phyloP scores from a whole-genome alignment of 2,797 vertebrate genomes.

The Leuciscus waleckii region DNA sequence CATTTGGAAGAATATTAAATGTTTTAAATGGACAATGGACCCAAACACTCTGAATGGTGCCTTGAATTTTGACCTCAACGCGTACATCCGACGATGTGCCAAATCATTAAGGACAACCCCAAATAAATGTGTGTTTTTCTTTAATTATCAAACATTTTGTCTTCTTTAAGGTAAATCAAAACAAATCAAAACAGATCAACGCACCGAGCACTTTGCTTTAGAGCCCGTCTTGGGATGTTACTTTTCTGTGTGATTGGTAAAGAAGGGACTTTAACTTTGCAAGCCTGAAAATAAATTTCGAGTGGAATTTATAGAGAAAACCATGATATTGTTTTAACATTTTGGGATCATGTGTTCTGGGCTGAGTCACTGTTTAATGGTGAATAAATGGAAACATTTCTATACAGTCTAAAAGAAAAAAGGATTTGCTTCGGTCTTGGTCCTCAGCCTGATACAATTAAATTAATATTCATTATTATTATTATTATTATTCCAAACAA shows the following conservation, averaged over 20 bases:
- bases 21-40: slow-evolving; percentile 90
- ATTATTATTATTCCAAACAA: neutral
- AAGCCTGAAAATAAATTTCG: neutral
- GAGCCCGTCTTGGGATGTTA: neutral
- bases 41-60: slow-evolving; percentile 89
- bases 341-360: slow-evolving; percentile 1
- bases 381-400: neutral
- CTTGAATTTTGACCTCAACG: slow-evolving; percentile 89
- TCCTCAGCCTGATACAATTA: neutral
- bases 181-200: neutral
- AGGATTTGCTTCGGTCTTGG: neutral
- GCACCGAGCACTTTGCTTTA: neutral
- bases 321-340: neutral
- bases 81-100: slow-evolving; percentile 75
- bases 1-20: slow-evolving; percentile 93
- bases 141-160: slow-evolving; percentile 45
- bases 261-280: neutral
- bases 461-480: neutral
- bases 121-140: slow-evolving; percentile 60
- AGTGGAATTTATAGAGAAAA: neutral
- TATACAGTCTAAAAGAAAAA: neutral
- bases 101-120: slow-evolving; percentile 51
- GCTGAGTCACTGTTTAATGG: neutral
- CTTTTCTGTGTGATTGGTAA: neutral
- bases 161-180: slow-evolving; percentile 31